phyloP scores from a whole-genome alignment of 1,140 invertebrate genomes.

The Hypothenemus hampei region DNA sequence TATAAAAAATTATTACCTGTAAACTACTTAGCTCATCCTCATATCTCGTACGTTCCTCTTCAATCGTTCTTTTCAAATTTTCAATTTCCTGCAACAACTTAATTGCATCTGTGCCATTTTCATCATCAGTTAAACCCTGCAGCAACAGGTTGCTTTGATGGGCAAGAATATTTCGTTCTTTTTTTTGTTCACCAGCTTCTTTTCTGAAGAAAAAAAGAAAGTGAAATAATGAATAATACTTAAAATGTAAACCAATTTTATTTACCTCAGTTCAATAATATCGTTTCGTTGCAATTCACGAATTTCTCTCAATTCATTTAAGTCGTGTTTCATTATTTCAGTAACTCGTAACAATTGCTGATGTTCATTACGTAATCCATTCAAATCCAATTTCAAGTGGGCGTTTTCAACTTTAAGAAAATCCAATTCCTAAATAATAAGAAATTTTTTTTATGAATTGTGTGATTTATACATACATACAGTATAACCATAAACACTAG shows the following conservation, averaged over 20 bases:
- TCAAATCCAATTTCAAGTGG: constrained; percentile 48
- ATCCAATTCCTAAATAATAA: constrained; percentile 50
- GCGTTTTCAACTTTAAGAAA: constrained; percentile 49
- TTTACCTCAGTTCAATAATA: constrained; percentile 48
- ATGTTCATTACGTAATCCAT: constrained; percentile 53
- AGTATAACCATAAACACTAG: no score
- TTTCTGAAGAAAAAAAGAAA: constrained; percentile 45
- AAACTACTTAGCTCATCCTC: constrained; percentile 52
- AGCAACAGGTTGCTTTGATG: constrained; percentile 64
- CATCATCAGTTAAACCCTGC: constrained; percentile 51
- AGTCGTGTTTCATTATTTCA: constrained; percentile 59
- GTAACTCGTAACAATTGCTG: constrained; percentile 59
- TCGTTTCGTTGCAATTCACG: constrained; percentile 57
- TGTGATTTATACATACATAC: no score
- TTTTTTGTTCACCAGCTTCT: constrained; percentile 53
- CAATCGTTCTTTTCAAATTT: constrained; percentile 53
- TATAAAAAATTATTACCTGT: constrained; percentile 48
- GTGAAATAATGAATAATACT: no score
- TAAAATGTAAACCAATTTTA: not conserved
- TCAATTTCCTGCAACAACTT: constrained; percentile 59
- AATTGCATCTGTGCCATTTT: constrained; percentile 50
- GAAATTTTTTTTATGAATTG: not conserved
- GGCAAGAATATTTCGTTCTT: constrained; percentile 59
- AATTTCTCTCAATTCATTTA: constrained; percentile 54
- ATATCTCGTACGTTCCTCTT: constrained; percentile 55